Evolutionary conservation across 1,140 invertebrate species (phyloP).

Genomic region (Lepidurus arcticus): DNA sequence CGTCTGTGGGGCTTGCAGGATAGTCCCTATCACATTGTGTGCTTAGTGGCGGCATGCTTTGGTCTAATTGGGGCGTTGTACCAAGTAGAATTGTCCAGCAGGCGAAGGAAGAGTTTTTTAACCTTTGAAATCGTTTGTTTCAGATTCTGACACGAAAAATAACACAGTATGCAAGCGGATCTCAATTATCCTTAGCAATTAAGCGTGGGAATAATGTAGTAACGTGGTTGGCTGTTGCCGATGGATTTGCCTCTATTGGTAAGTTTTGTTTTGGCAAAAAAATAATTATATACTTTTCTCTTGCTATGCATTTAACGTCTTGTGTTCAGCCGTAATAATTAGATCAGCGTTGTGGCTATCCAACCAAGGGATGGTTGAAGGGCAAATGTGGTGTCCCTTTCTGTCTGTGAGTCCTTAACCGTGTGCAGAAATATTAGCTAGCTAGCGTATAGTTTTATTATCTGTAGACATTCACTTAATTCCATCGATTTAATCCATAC

Average conservation of each 20-base stretch:
- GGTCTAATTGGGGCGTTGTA: neutral
- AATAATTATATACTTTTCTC: neutral
- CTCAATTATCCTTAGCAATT: neutral
- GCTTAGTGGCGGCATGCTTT: neutral
- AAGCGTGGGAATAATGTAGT: neutral
- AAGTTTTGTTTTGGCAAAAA: neutral
- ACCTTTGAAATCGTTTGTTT: neutral
- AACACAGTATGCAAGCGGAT: neutral
- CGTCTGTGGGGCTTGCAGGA: neutral
- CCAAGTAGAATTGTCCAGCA: neutral
- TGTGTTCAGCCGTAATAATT: neutral
- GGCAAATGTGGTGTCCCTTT: neutral
- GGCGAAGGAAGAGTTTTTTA: neutral
- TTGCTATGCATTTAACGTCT: neutral
- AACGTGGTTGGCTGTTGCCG: neutral
- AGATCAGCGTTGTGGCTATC: slow-evolving; percentile 9
- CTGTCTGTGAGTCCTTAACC: slow-evolving; percentile 16
- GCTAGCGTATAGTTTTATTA: slow-evolving; percentile 31
- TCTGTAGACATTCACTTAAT: slow-evolving; percentile 23
- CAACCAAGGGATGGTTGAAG: neutral
- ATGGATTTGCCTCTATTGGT: neutral
- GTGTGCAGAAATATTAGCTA: neutral
- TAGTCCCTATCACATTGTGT: neutral
- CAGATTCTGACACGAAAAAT: neutral
- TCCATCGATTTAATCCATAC: slow-evolving; percentile 1